Evolutionary conservation across 2,888 invertebrate species (phyloP).

Genomic region (Perizoma affinitatum): DNA sequence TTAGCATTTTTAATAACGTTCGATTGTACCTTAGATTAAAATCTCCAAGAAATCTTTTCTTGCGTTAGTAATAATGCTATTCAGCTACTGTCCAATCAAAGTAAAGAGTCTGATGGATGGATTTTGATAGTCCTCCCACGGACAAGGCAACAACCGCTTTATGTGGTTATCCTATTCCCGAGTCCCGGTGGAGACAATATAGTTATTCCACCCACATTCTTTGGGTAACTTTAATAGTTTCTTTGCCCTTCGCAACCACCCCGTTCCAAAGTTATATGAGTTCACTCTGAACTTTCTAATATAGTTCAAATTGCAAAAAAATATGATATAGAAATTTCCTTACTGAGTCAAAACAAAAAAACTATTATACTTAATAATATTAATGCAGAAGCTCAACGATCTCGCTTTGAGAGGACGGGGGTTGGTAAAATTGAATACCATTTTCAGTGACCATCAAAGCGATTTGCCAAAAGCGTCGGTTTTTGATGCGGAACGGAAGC

Average conservation of each 20-base stretch:
- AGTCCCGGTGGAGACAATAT: constrained; percentile 67
- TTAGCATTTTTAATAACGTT: constrained; percentile 56
- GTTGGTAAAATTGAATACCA: constrained; percentile 75
- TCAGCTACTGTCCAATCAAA: constrained; percentile 34
- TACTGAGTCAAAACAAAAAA: constrained; percentile 33
- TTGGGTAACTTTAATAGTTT: constrained; percentile 61
- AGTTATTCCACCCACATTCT: constrained; percentile 58
- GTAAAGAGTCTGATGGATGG: constrained; percentile 39
- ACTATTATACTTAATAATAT: constrained; percentile 62
- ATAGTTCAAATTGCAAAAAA: constrained; percentile 37
- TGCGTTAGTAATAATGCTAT: constrained; percentile 31
- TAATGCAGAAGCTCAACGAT: constrained; percentile 51
- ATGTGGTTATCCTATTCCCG: constrained; percentile 61
- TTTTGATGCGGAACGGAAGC: constrained; percentile 72
- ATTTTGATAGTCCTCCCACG: constrained; percentile 43
- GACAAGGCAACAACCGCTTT: constrained; percentile 53
- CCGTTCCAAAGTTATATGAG: constrained; percentile 57
- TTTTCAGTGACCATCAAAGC: constrained; percentile 73
- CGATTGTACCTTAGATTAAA: constrained; percentile 51
- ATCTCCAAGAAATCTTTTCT: constrained; percentile 43
- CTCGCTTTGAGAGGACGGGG: constrained; percentile 60
- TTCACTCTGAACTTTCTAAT: constrained; percentile 54
- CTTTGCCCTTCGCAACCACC: constrained; percentile 65
- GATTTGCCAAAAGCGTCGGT: constrained; percentile 77
- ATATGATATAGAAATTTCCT: constrained; percentile 16